Evolutionary conservation across 2,797 vertebrate genomes (phyloP), one percentile per base, ranked within the genome.

Genomic region (Ciconia nigra): DNA sequence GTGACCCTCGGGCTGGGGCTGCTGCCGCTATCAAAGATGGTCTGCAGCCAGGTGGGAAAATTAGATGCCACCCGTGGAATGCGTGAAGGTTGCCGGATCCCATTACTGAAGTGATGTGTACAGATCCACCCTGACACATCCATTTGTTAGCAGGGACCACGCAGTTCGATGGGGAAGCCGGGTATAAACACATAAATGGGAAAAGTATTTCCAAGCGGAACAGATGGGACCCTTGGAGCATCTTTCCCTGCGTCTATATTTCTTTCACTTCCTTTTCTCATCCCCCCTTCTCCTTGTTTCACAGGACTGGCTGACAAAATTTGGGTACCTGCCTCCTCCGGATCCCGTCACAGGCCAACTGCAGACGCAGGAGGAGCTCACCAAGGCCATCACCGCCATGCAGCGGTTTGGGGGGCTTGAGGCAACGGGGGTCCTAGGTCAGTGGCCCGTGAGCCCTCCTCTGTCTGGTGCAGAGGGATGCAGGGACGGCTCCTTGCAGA

Each of bases 271-370:
- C 46, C 21, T 62, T 70, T 54, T 59, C 59, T 93, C 58, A 96
- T 44, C 33, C 35, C 26, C 6, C 17, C 31, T 82, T 89, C 12
- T 31, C 69, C 77, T 67, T 71, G 29, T 91, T 87, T 81, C 33
- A 28, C 94, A 99, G 99, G 99, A 99, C 96, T 99, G 99, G 99
- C 98, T 99, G 97, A 99, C 98, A 62, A 99, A 98, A 93, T 99
- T 99, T 49, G 99, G 99, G 49, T 99, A 99, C 96, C 99, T 99
- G 92, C 99, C 99, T 3, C 98, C 99, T 1, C 97, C 99, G 0
- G 99, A 99, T 92, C 99, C 99, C 0, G 96, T 98, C 33, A 98
- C 99, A 0, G 99, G 99, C 52, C 99, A 98, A 89, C 98, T 99
- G 52, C 99, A 99, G 98, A 99, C 99, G 0, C 99, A 99, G 94